These are phyloP conservation scores for Anisognathus igniventris DNA, from an alignment of 2,797 vertebrate species.

Conservation along the genomic window DNA sequence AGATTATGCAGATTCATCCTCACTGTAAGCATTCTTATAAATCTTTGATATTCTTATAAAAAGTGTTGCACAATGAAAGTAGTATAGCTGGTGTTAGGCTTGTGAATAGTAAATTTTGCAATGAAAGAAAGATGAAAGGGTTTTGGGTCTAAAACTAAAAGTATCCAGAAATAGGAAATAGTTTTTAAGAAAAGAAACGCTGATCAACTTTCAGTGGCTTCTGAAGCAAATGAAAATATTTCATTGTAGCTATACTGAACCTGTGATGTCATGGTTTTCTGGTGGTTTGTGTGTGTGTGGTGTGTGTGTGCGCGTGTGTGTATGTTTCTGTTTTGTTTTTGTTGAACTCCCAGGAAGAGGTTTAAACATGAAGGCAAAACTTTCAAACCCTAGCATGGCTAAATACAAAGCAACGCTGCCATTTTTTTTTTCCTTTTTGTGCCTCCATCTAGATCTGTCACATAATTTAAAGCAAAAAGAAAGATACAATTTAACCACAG, in stretches of 20 bases:
- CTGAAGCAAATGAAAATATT: constrained; percentile 33
- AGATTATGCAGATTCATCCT: not conserved
- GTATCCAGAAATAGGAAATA: not conserved
- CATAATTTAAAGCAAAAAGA: constrained; percentile 68
- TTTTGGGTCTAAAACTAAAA: constrained; percentile 52
- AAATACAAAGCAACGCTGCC: constrained; percentile 69
- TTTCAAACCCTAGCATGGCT: constrained; percentile 74
- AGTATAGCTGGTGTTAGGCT: not conserved
- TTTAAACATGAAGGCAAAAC: constrained; percentile 79
- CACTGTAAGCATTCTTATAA: not conserved
- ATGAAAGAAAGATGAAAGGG: constrained; percentile 2
- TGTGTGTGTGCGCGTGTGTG: not conserved
- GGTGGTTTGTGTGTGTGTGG: constrained; percentile 36
- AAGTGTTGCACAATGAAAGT: not conserved
- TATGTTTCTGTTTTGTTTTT: constrained; percentile 67
- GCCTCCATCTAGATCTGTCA: constrained; percentile 74
- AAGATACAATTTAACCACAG: constrained; percentile 65
- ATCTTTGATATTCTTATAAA: not conserved
- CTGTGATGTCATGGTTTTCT: constrained; percentile 52
- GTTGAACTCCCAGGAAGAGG: constrained; percentile 74
- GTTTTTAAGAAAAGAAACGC: not conserved
- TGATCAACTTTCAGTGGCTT: not conserved
- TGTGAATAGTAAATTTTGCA: not conserved
- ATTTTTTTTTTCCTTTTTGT: constrained; percentile 58
- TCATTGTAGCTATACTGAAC: constrained; percentile 23